A percentile compares a stretch with the other conserved stretches of the same genome.
Conservation (phyloP, 2,888 invertebrate genomes). For the Aphidius colemani region DNA sequence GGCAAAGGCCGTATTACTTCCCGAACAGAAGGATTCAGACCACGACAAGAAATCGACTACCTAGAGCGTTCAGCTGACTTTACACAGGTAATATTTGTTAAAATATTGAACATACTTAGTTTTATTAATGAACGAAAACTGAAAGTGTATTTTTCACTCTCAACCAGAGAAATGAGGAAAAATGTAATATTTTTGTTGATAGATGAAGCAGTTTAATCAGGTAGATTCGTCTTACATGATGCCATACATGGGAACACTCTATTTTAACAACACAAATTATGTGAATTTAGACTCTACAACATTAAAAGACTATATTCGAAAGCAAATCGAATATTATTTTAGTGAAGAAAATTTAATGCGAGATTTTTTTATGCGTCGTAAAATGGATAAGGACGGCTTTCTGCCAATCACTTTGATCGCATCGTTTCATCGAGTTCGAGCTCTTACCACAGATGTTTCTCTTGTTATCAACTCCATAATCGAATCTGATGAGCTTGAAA, state of each 20-base stretch:
- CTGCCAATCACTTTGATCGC: conserved; percentile 92
- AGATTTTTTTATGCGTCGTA: conserved; percentile 94
- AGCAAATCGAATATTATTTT: conserved; percentile 98
- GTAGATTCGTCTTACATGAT: conserved; percentile 57
- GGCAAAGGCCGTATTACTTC: conserved; percentile 63
- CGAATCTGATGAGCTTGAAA: conserved; percentile 84
- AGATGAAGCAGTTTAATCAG: conserved; percentile 54
- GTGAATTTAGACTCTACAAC: conserved; percentile 67
- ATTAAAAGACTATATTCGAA: conserved; percentile 82
- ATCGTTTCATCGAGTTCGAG: conserved; percentile 92
- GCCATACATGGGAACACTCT: conserved; percentile 68
- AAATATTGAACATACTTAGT: neutral
- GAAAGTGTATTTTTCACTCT: too few species aligned
- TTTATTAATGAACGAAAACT: too few species aligned
- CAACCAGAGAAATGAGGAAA: neutral
- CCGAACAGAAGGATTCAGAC: conserved; percentile 60
- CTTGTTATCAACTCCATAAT: conserved; percentile 84
- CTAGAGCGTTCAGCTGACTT: conserved; percentile 62
- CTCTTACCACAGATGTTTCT: conserved; percentile 82
- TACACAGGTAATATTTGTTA: conserved; percentile 53
- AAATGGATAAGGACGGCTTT: conserved; percentile 95
- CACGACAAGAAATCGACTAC: conserved; percentile 62
- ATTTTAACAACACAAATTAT: conserved; percentile 66
- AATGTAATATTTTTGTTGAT: conserved; percentile 22
- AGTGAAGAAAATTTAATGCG: conserved; percentile 92